Percentiles rank a stretch among this genome's conserved stretches.
Conservation (phyloP, 2,888 invertebrate genomes). For the Nephrotoma appendiculata region DNA sequence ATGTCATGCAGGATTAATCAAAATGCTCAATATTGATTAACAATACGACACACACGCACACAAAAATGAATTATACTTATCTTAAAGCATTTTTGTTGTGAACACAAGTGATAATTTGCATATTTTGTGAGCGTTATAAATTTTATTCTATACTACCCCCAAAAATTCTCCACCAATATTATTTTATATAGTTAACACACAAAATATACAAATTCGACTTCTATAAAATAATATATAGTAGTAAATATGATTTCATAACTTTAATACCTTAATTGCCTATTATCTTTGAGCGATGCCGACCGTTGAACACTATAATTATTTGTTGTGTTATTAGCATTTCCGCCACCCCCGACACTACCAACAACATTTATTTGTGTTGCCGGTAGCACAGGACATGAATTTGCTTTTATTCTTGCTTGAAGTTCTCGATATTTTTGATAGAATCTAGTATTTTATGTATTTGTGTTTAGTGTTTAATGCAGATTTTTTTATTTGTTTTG, state of each 20-base stretch:
- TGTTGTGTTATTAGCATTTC: slow-evolving; percentile 29
- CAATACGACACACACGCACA: background rate
- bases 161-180: background rate
- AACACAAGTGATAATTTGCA: background rate
- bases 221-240: background rate
- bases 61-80: background rate
- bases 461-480: slow-evolving; percentile 17
- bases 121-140: background rate
- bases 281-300: slow-evolving; percentile 44
- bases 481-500: background rate
- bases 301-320: slow-evolving; percentile 39
- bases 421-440: slow-evolving; percentile 78
- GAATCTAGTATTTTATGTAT: slow-evolving; percentile 46
- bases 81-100: background rate
- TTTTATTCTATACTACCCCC: background rate
- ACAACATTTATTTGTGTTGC: slow-evolving; percentile 38
- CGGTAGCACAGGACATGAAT: slow-evolving; percentile 62
- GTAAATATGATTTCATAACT: background rate
- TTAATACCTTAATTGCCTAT: slow-evolving; percentile 32
- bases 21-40: background rate
- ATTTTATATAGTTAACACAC: background rate
- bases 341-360: slow-evolving; percentile 18
- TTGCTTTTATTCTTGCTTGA: slow-evolving; percentile 77
- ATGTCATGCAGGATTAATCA: background rate
- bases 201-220: background rate